Evolutionary conservation across 2,113 vertebrate genomes (phyloP).

Genomic region (Malurus melanocephalus): DNA sequence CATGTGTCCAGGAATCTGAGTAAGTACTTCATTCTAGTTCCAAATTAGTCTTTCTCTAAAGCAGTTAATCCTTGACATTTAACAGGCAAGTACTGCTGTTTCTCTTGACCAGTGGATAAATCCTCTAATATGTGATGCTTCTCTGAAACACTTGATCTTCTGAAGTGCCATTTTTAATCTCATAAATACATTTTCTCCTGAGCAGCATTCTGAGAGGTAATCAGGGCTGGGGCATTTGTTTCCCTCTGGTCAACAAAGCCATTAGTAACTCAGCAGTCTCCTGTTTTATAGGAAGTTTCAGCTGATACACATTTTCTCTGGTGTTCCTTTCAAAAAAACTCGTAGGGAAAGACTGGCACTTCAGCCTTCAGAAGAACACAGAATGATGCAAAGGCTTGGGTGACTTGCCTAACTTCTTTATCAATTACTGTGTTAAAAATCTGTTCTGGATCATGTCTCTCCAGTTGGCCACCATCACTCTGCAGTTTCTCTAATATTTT

Average conservation of each 20-base stretch:
- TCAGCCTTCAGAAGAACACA: neutral
- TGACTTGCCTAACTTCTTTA: neutral
- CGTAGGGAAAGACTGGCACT: neutral
- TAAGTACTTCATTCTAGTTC: constrained; percentile 25
- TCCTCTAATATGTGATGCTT: constrained; percentile 26
- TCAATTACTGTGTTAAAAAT: neutral
- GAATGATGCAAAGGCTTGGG: neutral
- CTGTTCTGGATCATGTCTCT: neutral
- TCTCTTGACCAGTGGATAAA: constrained; percentile 38
- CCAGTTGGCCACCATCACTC: neutral
- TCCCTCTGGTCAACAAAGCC: constrained; percentile 41
- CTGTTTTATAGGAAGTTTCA: constrained; percentile 20
- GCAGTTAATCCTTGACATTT: constrained; percentile 57
- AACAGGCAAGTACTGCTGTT: constrained; percentile 15
- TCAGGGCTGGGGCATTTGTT: constrained; percentile 41
- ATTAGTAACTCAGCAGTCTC: constrained; percentile 57
- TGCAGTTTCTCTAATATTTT: neutral
- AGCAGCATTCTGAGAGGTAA: constrained; percentile 57
- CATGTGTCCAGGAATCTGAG: neutral
- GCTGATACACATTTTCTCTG: constrained; percentile 24
- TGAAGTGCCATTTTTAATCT: constrained; percentile 52
- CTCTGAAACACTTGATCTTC: constrained; percentile 54
- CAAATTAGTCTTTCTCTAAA: constrained; percentile 42
- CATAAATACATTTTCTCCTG: constrained; percentile 40
- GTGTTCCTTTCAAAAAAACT: constrained; percentile 17